These are phyloP conservation scores for Rallus limicola DNA, from an alignment of 2,113 vertebrate species.

Conservation along the genomic window DNA sequence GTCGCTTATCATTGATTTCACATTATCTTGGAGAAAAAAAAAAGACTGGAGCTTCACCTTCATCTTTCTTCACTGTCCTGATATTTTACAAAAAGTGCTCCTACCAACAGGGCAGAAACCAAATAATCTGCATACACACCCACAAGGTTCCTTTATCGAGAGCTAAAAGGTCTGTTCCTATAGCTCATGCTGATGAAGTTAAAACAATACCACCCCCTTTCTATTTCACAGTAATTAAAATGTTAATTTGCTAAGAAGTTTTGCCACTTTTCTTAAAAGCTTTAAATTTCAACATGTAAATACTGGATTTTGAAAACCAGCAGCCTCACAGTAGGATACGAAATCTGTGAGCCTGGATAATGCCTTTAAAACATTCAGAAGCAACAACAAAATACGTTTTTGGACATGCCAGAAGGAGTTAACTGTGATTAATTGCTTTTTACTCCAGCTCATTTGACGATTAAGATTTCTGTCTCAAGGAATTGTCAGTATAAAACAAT, in stretches of 20 bases:
- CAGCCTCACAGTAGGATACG: conserved; percentile 39
- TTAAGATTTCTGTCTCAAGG: conserved; percentile 65
- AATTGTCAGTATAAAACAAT: conserved; percentile 60
- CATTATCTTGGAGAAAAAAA: neutral
- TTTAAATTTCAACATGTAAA: conserved; percentile 33
- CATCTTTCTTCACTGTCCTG: neutral
- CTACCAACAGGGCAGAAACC: neutral
- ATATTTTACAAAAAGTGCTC: neutral
- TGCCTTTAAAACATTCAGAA: conserved; percentile 50
- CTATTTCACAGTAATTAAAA: conserved; percentile 48
- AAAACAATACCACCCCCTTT: neutral
- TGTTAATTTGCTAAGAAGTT: conserved; percentile 1
- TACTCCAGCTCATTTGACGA: conserved; percentile 43
- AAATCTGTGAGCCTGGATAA: conserved; percentile 60
- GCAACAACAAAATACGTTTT: conserved; percentile 30
- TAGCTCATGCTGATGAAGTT: neutral
- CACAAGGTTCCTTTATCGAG: neutral
- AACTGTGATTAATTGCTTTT: conserved; percentile 62
- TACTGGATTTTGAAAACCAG: conserved; percentile 25
- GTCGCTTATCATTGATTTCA: neutral
- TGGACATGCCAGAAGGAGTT: conserved; percentile 43
- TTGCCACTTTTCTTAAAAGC: conserved; percentile 35
- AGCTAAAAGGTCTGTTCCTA: neutral
- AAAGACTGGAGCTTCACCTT: neutral
- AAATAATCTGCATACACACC: neutral